A percentile compares a stretch with the other conserved stretches of the same genome.
Conservation (phyloP, 2,113 vertebrate genomes). For the Capra hircus region DNA sequence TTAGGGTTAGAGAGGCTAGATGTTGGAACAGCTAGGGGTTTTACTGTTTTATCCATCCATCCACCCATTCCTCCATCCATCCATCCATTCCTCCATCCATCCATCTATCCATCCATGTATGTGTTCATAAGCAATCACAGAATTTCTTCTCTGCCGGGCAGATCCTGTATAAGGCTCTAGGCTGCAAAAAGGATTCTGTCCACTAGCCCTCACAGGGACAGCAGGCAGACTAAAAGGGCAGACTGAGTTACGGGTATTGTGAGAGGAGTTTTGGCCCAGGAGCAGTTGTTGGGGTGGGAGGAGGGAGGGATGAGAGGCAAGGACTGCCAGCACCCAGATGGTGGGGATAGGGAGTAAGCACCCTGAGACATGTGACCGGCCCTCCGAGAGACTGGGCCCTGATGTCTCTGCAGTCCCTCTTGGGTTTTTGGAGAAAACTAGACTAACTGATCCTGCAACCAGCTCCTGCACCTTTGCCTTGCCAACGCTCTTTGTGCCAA, state of each 20-base stretch:
- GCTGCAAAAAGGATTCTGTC: not conserved
- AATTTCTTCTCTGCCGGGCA: not conserved
- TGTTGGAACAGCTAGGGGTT: not conserved
- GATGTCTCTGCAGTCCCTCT: not conserved
- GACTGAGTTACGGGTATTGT: constrained; percentile 3
- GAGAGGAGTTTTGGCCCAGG: not conserved
- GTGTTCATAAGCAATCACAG: not conserved
- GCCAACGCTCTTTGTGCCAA: constrained; percentile 37
- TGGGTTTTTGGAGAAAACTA: not conserved
- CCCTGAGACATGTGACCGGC: not conserved
- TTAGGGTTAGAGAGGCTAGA: not conserved
- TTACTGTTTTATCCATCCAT: not conserved
- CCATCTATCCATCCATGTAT: not conserved
- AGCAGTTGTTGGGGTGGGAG: not conserved
- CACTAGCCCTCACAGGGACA: not conserved
- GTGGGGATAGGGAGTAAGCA: not conserved
- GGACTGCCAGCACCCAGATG: not conserved
- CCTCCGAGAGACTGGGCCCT: not conserved
- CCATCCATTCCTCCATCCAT: not conserved
- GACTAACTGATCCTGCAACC: not conserved
- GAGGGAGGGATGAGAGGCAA: not conserved
- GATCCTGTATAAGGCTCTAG: not conserved
- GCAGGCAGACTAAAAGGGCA: not conserved
- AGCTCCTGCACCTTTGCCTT: not conserved
- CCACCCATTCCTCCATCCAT: not conserved